Conservation (phyloP, 2,797 vertebrate genomes). For the Coendou prehensilis region DNA sequence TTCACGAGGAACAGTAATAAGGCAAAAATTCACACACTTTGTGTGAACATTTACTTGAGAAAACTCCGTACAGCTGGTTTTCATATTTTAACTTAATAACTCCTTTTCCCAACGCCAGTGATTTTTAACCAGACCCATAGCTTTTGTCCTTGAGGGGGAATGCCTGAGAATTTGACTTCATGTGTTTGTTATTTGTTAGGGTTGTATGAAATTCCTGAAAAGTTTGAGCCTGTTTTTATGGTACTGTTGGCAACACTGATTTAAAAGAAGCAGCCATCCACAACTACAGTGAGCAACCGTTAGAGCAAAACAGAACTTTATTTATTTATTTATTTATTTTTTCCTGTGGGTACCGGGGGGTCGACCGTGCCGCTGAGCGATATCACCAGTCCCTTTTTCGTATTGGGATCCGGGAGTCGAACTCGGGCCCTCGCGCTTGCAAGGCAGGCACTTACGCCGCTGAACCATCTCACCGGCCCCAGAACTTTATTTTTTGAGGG, state of each 20-base stretch:
- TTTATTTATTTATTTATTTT: not conserved
- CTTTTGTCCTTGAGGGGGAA: constrained; percentile 48
- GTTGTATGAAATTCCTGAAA: constrained; percentile 5
- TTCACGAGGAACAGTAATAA: not conserved
- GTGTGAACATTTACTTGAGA: constrained; percentile 18
- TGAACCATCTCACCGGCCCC: no score
- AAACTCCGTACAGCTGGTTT: constrained; percentile 48
- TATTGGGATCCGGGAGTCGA: no score
- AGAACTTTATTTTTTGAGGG: not conserved
- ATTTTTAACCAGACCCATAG: constrained; percentile 20
- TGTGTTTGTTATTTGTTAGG: constrained; percentile 9
- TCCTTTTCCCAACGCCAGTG: constrained; percentile 12
- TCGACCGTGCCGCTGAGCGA: no score
- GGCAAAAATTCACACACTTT: not conserved
- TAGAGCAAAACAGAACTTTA: not conserved
- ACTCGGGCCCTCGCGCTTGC: no score
- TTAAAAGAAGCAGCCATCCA: constrained; percentile 1
- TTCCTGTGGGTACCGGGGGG: no score
- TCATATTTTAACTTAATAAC: constrained; percentile 41
- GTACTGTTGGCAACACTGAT: constrained; percentile 21
- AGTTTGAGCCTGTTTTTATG: constrained; percentile 4
- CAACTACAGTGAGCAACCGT: not conserved
- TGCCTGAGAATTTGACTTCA: not conserved
- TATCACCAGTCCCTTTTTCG: no score
- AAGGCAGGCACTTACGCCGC: no score